Evolutionary conservation across 2,888 invertebrate species (phyloP).

Genomic region (Lithodes maja): DNA sequence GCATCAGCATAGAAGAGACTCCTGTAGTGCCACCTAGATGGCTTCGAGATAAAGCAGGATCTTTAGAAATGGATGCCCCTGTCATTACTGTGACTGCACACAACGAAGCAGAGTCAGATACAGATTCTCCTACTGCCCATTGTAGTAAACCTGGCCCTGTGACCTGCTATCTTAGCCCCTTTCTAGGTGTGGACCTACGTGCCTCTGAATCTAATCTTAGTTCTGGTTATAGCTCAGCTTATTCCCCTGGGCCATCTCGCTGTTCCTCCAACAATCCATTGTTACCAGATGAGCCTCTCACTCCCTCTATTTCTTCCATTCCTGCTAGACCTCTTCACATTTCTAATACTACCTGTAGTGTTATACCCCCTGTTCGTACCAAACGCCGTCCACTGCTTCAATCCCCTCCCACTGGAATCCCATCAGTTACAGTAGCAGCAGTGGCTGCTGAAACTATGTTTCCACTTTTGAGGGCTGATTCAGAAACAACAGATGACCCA

Average conservation of each 20-base stretch:
- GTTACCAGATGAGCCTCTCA: slow-evolving; percentile 74
- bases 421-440: background rate
- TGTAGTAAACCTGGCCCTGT: slow-evolving; percentile 74
- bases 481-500: slow-evolving; percentile 71
- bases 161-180: slow-evolving; percentile 87
- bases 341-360: slow-evolving; percentile 2
- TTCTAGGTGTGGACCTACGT: slow-evolving; percentile 80
- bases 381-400: slow-evolving; percentile 57
- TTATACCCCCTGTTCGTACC: slow-evolving; percentile 30
- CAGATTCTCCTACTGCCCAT: slow-evolving; percentile 78
- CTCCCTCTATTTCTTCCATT: slow-evolving; percentile 62
- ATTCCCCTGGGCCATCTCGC: slow-evolving; percentile 87
- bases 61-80: slow-evolving; percentile 73
- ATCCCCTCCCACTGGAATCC: slow-evolving; percentile 38
- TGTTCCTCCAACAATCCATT: slow-evolving; percentile 88
- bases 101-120: slow-evolving; percentile 85
- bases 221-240: slow-evolving; percentile 90
- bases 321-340: slow-evolving; percentile 31
- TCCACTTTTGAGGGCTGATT: slow-evolving; percentile 66
- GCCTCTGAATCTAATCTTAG: slow-evolving; percentile 89
- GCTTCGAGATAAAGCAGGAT: slow-evolving; percentile 48
- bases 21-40: slow-evolving; percentile 45
- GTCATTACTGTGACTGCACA: slow-evolving; percentile 82
- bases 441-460: slow-evolving; percentile 6
- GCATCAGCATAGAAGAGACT: slow-evolving; percentile 48